Evolutionary conservation across 2,888 invertebrate species (phyloP), one percentile per base, ranked within the genome.

Genomic region (Drosophila borealis): DNA sequence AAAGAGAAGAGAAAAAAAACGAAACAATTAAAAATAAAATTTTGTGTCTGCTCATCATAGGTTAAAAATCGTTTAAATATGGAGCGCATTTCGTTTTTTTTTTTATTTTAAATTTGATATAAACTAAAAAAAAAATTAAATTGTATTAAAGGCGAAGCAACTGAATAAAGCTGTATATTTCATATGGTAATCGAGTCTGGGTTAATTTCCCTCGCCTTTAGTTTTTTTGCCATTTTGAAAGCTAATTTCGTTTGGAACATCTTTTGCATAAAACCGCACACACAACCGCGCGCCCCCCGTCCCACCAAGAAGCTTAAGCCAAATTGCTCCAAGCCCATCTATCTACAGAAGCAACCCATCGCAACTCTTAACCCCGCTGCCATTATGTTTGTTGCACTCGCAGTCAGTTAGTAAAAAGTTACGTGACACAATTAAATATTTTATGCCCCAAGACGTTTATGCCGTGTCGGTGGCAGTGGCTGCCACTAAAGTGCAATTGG

Each of bases 341-440:
- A 63, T 59, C 67, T 51, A 25, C 29, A 29, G 29, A 37, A 8
- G 36, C 9, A 36, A 8, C 11, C 17, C 64, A 21, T 25, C 39
- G 34, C 9, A 29, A 13, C 29, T 5, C 37, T 45, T 45, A 55
- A 37, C 45, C 19, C 14, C 53, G 4, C 13, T 41, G 41, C n/a
- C 49, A 14, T 56, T 46, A 54, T 42, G 44, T 55, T 55, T 66
- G 62, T 61, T 79, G 62, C 78, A 49, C 49, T 68, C 41, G 62
- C 65, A 76, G 81, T 77, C 81, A 74, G 82, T 87, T 89, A 63
- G 89, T 68, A 69, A 81, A 89, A 89, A 84, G 86, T 88, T 83
- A 84, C 83, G 89, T 84, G 83, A 88, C 88, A 84, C 85, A 84
- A 83, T 83, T 89, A 88, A 81, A 89, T 88, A 84, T 84, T 83